phyloP scores from a whole-genome alignment of 2,797 vertebrate species.

The Chlorospingus semifuscus region DNA sequence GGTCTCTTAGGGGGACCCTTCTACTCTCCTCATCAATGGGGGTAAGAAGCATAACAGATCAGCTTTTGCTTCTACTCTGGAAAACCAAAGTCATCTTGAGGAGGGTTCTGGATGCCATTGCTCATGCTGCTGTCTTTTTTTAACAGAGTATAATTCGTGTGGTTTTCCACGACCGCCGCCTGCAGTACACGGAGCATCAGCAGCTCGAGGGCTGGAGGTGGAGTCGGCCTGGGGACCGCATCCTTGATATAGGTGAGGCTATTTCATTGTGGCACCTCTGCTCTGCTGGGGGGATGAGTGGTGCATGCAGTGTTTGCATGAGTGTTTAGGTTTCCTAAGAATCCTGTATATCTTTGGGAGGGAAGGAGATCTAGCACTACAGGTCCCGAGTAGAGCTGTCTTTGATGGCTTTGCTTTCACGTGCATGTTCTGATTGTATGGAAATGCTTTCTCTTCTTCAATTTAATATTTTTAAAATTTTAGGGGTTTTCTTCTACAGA shows the following conservation, averaged over 20 bases:
- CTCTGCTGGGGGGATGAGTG: background rate
- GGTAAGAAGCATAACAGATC: background rate
- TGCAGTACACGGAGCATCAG: conserved; percentile 93
- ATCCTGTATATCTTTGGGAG: background rate
- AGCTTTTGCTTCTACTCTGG: conserved; percentile 32
- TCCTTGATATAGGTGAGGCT: conserved; percentile 89
- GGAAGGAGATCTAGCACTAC: background rate
- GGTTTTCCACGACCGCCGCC: conserved; percentile 90
- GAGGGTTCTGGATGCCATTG: background rate
- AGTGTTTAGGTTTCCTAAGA: background rate
- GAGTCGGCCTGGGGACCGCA: conserved; percentile 91
- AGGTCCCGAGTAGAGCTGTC: background rate
- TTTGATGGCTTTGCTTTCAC: conserved; percentile 2
- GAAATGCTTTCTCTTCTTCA: conserved; percentile 65
- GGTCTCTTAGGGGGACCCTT: conserved; percentile 9
- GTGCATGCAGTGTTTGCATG: background rate
- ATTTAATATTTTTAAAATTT: conserved; percentile 75
- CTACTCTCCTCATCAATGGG: background rate
- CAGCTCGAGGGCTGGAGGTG: conserved; percentile 95
- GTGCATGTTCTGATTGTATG: conserved; percentile 18
- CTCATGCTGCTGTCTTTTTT: conserved; percentile 1
- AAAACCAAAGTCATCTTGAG: conserved; percentile 9
- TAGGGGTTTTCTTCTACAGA: conserved; percentile 83
- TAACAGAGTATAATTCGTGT: conserved; percentile 90
- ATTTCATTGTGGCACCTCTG: background rate